Evolutionary conservation across 92 coral and sea anemone species (phyloP).

Genomic region (Epizoanthus fatuus): DNA sequence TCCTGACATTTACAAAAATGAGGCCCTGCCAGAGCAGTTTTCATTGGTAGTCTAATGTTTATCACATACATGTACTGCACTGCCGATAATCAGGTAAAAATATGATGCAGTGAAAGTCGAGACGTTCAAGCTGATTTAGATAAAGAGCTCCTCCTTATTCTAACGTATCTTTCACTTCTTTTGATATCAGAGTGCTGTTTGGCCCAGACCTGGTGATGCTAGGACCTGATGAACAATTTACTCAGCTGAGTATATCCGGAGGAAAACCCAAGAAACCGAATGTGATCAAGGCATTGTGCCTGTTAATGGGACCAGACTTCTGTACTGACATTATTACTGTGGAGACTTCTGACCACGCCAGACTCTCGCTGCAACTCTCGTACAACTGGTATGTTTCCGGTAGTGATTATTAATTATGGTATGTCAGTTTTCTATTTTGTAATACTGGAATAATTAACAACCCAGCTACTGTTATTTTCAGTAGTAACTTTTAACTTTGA

Average conservation of each 20-base stretch:
- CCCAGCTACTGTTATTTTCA: no score
- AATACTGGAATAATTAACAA: background rate
- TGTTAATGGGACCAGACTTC: slow-evolving; percentile 98
- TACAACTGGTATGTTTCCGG: slow-evolving; percentile 89
- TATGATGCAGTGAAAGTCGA: background rate
- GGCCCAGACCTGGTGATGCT: slow-evolving; percentile 99
- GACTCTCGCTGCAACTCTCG: slow-evolving; percentile 95
- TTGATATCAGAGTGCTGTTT: slow-evolving; percentile 84
- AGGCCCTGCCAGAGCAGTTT: no score
- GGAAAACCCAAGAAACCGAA: slow-evolving; percentile 99
- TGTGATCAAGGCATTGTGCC: slow-evolving; percentile 91
- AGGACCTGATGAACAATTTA: slow-evolving; percentile 99
- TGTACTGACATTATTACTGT: slow-evolving; percentile 98
- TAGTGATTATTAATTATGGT: background rate
- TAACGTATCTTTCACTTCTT: background rate
- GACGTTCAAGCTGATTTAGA: background rate
- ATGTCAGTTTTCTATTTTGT: background rate
- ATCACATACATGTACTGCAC: background rate
- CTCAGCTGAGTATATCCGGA: slow-evolving; percentile 97
- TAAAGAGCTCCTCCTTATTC: no score
- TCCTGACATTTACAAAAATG: no score
- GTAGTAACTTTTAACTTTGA: no score
- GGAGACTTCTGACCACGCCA: slow-evolving; percentile 98
- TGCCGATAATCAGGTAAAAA: background rate
- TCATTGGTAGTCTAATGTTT: background rate